A percentile compares a stretch with the other conserved stretches of the same genome.
Evolutionary conservation across 2,797 vertebrate species (phyloP).

Genomic region (Pygocentrus nattereri): DNA sequence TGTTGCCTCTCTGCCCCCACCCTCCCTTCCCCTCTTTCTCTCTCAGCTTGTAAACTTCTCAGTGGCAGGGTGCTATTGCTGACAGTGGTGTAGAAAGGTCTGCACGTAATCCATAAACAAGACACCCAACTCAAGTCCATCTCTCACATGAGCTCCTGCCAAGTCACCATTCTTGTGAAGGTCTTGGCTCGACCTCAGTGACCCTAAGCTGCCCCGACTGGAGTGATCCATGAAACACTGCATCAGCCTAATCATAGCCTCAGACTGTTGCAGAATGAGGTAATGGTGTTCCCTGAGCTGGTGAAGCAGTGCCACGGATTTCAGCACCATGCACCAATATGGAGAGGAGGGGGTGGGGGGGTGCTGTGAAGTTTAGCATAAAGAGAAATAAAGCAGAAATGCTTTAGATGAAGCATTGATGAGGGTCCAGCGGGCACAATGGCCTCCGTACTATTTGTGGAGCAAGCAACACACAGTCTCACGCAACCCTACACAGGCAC

Average conservation of each 20-base stretch:
- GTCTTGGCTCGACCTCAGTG: conserved; percentile 26
- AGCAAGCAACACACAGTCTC: conserved; percentile 55
- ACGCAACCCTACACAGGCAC: conserved; percentile 64
- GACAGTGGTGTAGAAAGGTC: conserved; percentile 55
- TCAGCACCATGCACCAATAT: not conserved
- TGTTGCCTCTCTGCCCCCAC: conserved; percentile 3
- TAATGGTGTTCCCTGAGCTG: conserved; percentile 28
- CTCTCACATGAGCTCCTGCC: conserved; percentile 29
- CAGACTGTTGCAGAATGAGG: conserved; percentile 33
- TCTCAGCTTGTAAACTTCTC: conserved; percentile 71
- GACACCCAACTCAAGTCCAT: conserved; percentile 62
- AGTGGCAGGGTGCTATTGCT: conserved; percentile 76
- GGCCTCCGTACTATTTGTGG: conserved; percentile 58
- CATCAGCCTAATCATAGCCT: conserved; percentile 33
- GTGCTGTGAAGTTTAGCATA: conserved; percentile 25
- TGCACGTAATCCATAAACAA: conserved; percentile 68
- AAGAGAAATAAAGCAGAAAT: conserved; percentile 61
- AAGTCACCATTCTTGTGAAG: conserved; percentile 26
- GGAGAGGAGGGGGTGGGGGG: not conserved
- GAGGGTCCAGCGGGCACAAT: conserved; percentile 56
- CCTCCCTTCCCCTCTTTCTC: conserved; percentile 7
- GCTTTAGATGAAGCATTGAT: conserved; percentile 64
- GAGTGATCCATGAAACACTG: not conserved
- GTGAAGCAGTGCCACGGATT: conserved; percentile 2
- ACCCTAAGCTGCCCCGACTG: conserved; percentile 22